A percentile compares a stretch with the other conserved stretches of the same genome.
phyloP scores from a whole-genome alignment of 2,113 vertebrate genomes.

The Bombycilla garrulus region DNA sequence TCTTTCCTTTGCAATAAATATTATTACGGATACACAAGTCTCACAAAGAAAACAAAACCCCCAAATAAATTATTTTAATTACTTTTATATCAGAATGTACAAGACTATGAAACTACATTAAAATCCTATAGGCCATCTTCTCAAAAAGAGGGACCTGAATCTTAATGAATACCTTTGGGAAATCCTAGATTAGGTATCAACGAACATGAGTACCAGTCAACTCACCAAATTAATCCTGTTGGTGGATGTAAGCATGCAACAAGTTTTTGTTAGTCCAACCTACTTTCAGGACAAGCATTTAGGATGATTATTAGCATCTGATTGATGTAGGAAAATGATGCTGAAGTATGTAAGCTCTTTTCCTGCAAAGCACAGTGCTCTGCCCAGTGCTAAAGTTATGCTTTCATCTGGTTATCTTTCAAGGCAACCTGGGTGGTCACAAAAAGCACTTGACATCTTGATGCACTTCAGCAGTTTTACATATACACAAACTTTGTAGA shows the following conservation, averaged over 20 bases:
- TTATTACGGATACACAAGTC: neutral
- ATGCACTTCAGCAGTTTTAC: conserved; percentile 99
- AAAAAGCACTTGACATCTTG: conserved; percentile 99
- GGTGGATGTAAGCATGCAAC: neutral
- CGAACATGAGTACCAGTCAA: neutral
- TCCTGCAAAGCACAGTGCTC: conserved; percentile 56
- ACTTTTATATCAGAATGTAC: neutral
- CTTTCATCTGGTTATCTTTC: conserved; percentile 99
- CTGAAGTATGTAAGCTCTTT: conserved; percentile 30
- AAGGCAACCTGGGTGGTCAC: conserved; percentile 98
- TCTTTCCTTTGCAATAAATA: neutral
- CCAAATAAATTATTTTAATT: neutral
- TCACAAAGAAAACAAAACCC: neutral
- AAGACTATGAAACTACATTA: neutral
- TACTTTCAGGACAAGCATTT: conserved; percentile 55
- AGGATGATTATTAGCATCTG: conserved; percentile 65
- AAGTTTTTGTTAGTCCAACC: conserved; percentile 16
- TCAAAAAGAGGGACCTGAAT: neutral
- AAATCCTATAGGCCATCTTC: neutral
- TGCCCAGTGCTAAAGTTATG: conserved; percentile 82
- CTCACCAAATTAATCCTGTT: neutral
- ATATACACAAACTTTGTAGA: conserved; percentile 99
- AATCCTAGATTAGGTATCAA: neutral
- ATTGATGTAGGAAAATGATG: conserved; percentile 42
- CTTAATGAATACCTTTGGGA: neutral